Evolutionary conservation across 1,140 invertebrate species (phyloP), one percentile per base, ranked within the genome.

Genomic region (Theocolax elegans): DNA sequence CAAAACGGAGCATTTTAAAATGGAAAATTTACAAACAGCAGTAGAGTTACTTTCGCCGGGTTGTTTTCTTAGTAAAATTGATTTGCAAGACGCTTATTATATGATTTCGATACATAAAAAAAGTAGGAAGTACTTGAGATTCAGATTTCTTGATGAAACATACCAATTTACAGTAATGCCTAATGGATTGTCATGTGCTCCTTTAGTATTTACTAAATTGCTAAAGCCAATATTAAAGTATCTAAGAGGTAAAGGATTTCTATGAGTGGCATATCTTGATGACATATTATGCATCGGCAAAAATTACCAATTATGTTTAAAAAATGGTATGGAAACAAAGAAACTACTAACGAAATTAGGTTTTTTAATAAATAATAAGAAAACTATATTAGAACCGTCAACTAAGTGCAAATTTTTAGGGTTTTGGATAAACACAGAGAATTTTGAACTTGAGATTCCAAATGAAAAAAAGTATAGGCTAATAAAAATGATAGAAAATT

Each of bases 101-200:
- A n/a, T n/a, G n/a, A n/a, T n/a, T n/a, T n/a, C n/a, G n/a, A 54
- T 74, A 10, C n/a, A 31, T 25, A 48, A 67, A 19, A 17, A 56
- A 0, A 27, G 58, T 56, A 60, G 46, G 59, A 71, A 74, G 70
- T 77, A 69, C 59, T 58, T 76, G 21, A 53, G 71, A 59, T 77
- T 76, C 60, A 17, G 10, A 8, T 74, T 73, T 67, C 29, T 71
- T 12, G 31, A 51, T 12, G 19, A 21, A 1, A n/a, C n/a, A n/a
- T n/a, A n/a, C n/a, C n/a, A n/a, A n/a, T n/a, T n/a, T n/a, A n/a
- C n/a, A n/a, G n/a, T n/a, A n/a, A n/a, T n/a, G n/a, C n/a, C n/a
- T n/a, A n/a, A n/a, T n/a, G n/a, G n/a, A n/a, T n/a, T n/a, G 49
- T 53, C 56, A 49, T 40, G 21, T 9, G 63, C 31, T 27, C 66